Conservation (phyloP, 2,113 vertebrate species). For the Oncorhynchus gorbuscha region DNA sequence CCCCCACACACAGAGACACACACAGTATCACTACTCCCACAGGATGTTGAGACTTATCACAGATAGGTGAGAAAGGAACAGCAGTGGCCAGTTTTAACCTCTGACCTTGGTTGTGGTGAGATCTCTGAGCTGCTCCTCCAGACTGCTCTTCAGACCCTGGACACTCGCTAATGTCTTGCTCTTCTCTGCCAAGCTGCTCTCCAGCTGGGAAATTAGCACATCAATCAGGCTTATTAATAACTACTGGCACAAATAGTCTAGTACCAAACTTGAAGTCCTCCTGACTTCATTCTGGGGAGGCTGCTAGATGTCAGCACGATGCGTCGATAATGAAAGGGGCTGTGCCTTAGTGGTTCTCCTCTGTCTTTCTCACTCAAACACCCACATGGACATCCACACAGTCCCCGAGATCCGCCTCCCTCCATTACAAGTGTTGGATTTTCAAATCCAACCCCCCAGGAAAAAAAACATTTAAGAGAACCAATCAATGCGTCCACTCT, state of each 20-base stretch:
- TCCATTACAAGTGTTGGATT: too few relatives aligned
- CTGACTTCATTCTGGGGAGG: background rate
- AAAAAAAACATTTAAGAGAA: too few relatives aligned
- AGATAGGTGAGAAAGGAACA: background rate
- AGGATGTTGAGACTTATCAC: background rate
- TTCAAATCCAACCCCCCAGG: too few relatives aligned
- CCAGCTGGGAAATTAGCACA: slow-evolving; percentile 72
- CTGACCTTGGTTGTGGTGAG: slow-evolving; percentile 83
- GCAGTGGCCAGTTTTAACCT: background rate
- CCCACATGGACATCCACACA: too few relatives aligned
- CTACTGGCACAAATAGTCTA: background rate
- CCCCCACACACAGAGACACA: background rate
- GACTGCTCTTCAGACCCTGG: slow-evolving; percentile 75
- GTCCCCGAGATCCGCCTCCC: too few relatives aligned
- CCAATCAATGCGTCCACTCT: too few relatives aligned
- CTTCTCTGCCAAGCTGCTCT: slow-evolving; percentile 82
- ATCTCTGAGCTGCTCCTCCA: slow-evolving; percentile 89
- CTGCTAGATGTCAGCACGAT: too few relatives aligned
- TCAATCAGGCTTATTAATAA: background rate
- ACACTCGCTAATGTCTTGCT: slow-evolving; percentile 79
- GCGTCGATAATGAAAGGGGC: too few relatives aligned
- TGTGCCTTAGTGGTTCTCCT: too few relatives aligned
- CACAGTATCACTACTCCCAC: background rate
- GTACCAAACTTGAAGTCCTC: too few relatives aligned
- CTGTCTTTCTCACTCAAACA: too few relatives aligned